Conservation (phyloP, 2,797 vertebrate genomes). For the Anguilla anguilla region DNA sequence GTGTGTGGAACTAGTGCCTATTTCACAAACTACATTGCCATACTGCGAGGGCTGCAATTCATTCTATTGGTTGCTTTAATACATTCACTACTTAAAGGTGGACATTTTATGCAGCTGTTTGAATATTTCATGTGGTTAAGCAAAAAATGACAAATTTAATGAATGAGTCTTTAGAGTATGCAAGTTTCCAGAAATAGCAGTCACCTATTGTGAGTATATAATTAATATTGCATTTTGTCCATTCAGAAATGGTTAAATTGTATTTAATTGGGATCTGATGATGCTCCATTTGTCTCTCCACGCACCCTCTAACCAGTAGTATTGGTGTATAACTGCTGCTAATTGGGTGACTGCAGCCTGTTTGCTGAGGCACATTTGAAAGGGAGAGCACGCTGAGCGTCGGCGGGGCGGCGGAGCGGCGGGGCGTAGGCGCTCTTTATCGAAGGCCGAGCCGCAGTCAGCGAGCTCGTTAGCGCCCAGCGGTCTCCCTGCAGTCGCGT, state of each 20-base stretch:
- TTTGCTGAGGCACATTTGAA: background rate
- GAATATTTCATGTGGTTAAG: background rate
- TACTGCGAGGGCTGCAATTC: background rate
- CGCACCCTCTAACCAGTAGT: background rate
- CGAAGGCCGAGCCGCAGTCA: background rate
- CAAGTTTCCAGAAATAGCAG: background rate
- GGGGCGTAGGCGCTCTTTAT: background rate
- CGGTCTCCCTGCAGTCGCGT: background rate
- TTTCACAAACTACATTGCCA: background rate
- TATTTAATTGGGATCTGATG: conserved; percentile 18
- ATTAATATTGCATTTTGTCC: background rate
- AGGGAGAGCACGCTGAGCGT: background rate
- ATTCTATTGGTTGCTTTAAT: background rate
- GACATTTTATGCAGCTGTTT: background rate
- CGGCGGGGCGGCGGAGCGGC: background rate
- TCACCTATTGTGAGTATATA: background rate
- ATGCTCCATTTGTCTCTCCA: conserved; percentile 10
- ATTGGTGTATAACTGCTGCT: background rate
- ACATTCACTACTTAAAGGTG: background rate
- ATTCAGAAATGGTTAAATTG: conserved; percentile 20
- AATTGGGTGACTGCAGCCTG: background rate
- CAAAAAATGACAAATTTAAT: background rate
- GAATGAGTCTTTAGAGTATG: no score
- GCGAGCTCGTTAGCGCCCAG: conserved; percentile 7
- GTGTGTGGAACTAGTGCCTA: background rate